Base-by-base conservation (phyloP, 1,140 invertebrate genomes). In the Aphelenchoides fujianensis region DNA sequence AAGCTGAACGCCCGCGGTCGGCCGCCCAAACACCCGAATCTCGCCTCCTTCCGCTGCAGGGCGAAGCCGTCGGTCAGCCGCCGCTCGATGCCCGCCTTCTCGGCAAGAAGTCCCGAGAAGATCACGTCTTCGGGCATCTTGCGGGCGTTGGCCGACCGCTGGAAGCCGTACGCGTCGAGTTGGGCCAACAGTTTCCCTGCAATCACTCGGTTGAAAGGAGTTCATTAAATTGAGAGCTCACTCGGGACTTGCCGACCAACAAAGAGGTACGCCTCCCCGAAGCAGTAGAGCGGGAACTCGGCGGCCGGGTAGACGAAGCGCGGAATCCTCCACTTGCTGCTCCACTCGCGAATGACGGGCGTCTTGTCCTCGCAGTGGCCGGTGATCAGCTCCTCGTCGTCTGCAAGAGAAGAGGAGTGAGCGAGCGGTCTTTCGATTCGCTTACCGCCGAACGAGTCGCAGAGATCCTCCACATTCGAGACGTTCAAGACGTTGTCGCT, bases 81-180 rank as follows among this genome's bases (percentile, higher is more conserved):
- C 28, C 55, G 55, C 7, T 19, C 5, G 55, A 59, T 59, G 5
- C 19, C 55, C 5, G 62, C 62, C 2, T 23, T 35, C 23, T 34
- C 32, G 1, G 62, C 2, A 19, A 31, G 9, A 2, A 64, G 1
- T 9, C 62, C 62, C 1, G 28, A 19, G 16, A 64, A 64, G n/a
- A 64, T 35, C n/a, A 35, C 12, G 16, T 64, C 62, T 64, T 64
- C 62, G 2, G 62, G 62, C 62, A 64, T 35, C 48, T 2, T 31
- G 36, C 30, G 23, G 36, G 9, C 12, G 16, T 64, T 64, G n/a
- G 2, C 2, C 1, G 62, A 64, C 1, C 1, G 2, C 23, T 35
- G 19, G 30, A 64, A 64, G 12, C 62, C 28, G 48, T 23, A 64
- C 1, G 1, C 30, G n/a, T 35, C 30, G 2, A 64, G 16, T 54